A percentile compares a stretch with the other conserved stretches of the same genome.
These are phyloP conservation scores for Actenoides lindsayi DNA, from an alignment of 2,113 vertebrate genomes.

Conservation along the genomic window DNA sequence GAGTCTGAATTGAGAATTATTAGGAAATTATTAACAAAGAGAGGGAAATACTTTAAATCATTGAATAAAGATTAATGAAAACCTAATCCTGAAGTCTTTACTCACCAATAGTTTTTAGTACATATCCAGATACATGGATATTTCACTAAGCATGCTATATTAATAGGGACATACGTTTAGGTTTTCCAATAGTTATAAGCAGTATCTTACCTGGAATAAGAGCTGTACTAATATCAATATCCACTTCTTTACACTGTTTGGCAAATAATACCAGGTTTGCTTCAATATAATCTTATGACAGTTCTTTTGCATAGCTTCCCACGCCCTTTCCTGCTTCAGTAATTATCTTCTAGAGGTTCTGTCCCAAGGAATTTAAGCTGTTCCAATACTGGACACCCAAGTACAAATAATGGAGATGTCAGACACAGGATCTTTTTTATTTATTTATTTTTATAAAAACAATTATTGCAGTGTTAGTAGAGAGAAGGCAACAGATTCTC, in stretches of 20 bases:
- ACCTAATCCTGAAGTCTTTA: not conserved
- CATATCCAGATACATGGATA: not conserved
- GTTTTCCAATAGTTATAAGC: not conserved
- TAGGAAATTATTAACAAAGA: not conserved
- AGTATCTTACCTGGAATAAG: not conserved
- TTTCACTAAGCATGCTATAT: not conserved
- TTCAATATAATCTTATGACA: too few species aligned
- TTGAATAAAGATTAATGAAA: not conserved
- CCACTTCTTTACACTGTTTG: slow-evolving; percentile 75
- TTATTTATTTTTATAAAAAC: not conserved
- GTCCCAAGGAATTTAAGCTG: slow-evolving; percentile 81
- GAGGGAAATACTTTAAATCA: not conserved
- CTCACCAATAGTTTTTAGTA: not conserved
- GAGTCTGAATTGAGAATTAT: not conserved
- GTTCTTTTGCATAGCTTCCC: too few species aligned
- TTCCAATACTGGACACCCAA: slow-evolving; percentile 77
- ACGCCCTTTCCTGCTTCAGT: slow-evolving; percentile 69
- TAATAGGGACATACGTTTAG: not conserved
- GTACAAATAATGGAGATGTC: not conserved
- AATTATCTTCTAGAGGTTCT: slow-evolving; percentile 73
- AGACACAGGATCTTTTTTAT: not conserved
- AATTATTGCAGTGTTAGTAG: not conserved
- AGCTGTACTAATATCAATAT: slow-evolving; percentile 77
- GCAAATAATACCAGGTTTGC: too few species aligned
- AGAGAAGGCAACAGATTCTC: not conserved